Evolutionary conservation across 1,140 invertebrate species (phyloP), one percentile per base, ranked within the genome.

Genomic region (Arctopsyche grandis): DNA sequence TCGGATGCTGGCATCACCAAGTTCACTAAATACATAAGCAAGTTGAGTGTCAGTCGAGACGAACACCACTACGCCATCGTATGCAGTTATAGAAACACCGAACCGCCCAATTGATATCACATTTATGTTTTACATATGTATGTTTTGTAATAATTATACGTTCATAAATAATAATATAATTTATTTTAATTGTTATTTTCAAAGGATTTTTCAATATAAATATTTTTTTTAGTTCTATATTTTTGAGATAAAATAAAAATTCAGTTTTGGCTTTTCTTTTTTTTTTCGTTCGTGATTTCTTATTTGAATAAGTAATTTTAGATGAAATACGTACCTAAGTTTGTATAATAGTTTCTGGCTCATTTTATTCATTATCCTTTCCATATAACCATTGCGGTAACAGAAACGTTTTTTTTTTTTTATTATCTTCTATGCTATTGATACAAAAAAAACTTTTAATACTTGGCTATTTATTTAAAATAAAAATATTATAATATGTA

Each of bases 1-100:
- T 91, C 91, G 78, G 89, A 89, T 81, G 83, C 86, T 10, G 91
- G 90, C 79, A 90, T 91, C 24, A 90, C 90, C 43, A 89, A 91
- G 81, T 89, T 92, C 85, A 91, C 91, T 69, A 92, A 91, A 84
- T 92, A 93, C 85, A 85, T 93, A n/a, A 89, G 88, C 84, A 86
- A 88, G 80, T 86, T 89, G 79, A 86, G 86, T 56, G 79, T 85
- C 83, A n/a, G 22, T 0, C 83, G 85, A 38, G 73, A 69, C 21
- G 86, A 87, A 74, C 84, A 85, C 76, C 90, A 89, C 84, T 91
- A 91, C 83, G 87, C 89, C 71, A 75, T 91, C 3, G 84, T 89
- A 12, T 90, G 90, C 82, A 89, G 88, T 38, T 91, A 91, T 83
- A 84, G 82, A 70, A 89, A 91, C 56, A 14, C 48, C 16, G 69